A percentile compares a stretch with the other conserved stretches of the same genome.
These are phyloP conservation scores for Paramisgurnus dabryanus DNA, from an alignment of 2,113 vertebrate species.

Conservation along the genomic window DNA sequence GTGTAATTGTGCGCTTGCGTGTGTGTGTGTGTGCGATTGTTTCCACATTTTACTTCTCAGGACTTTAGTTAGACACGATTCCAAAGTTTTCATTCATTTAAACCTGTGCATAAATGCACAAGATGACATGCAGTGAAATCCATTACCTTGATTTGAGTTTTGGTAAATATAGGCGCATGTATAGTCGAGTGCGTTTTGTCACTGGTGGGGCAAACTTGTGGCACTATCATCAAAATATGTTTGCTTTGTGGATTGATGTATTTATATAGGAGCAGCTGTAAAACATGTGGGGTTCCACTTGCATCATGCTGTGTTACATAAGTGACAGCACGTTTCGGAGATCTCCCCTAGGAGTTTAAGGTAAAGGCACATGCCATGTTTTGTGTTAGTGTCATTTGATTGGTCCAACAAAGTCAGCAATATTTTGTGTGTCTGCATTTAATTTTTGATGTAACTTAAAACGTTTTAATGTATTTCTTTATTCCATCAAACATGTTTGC, in stretches of 20 bases:
- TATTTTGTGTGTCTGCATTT: slow-evolving; percentile 1
- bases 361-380: slow-evolving; percentile 31
- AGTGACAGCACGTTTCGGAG: background rate
- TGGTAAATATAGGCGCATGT: slow-evolving; percentile 15
- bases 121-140: slow-evolving; percentile 37
- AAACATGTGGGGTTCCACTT: slow-evolving; percentile 16
- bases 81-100: slow-evolving; percentile 52
- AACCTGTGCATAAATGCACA: slow-evolving; percentile 13
- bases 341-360: background rate
- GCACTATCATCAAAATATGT: slow-evolving; percentile 44
- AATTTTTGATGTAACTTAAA: slow-evolving; percentile 18
- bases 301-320: background rate
- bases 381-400: slow-evolving; percentile 31
- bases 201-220: slow-evolving; percentile 31
- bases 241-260: slow-evolving; percentile 37
- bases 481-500: slow-evolving; percentile 19
- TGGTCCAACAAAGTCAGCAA: slow-evolving; percentile 39
- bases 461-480: background rate
- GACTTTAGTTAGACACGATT: slow-evolving; percentile 54
- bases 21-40: slow-evolving; percentile 36
- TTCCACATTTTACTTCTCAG: slow-evolving; percentile 53
- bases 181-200: slow-evolving; percentile 19
- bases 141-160: slow-evolving; percentile 21
- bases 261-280: slow-evolving; percentile 34
- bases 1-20: slow-evolving; percentile 4